A percentile compares a stretch with the other conserved stretches of the same genome.
These are phyloP conservation scores for Hypanus sabinus DNA, from an alignment of 2,113 vertebrate genomes.

Conservation along the genomic window DNA sequence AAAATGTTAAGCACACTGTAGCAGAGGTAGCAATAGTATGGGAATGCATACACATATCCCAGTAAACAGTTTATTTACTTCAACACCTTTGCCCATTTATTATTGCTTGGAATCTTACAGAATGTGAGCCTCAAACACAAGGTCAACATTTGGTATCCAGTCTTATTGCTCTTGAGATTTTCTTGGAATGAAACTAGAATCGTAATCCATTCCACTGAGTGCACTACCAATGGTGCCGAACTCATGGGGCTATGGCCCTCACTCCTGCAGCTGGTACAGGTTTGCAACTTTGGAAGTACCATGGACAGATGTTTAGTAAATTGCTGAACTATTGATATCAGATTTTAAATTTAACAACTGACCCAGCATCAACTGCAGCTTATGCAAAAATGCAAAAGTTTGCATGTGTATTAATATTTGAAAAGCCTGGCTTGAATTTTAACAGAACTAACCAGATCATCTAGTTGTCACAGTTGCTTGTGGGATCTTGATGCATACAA, in stretches of 20 bases:
- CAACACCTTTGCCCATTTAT: not conserved
- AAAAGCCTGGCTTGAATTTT: not conserved
- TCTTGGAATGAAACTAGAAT: no score
- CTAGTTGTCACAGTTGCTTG: not conserved
- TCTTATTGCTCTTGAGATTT: no score
- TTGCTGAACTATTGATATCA: no score
- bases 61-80: not conserved
- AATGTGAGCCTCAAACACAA: no score
- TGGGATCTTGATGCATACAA: not conserved
- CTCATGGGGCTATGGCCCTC: no score
- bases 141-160: no score
- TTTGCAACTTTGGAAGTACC: no score
- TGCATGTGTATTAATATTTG: not conserved
- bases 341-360: not conserved
- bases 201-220: no score
- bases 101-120: not conserved
- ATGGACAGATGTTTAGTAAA: no score
- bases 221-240: no score
- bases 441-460: no score
- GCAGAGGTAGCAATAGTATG: not conserved
- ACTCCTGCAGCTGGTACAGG: no score
- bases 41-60: not conserved
- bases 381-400: not conserved
- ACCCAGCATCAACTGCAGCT: not conserved
- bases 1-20: not conserved